Percentiles rank a stretch among this genome's conserved stretches.
Evolutionary conservation across 2,113 vertebrate genomes (phyloP).

Genomic region (Trinectes maculatus): DNA sequence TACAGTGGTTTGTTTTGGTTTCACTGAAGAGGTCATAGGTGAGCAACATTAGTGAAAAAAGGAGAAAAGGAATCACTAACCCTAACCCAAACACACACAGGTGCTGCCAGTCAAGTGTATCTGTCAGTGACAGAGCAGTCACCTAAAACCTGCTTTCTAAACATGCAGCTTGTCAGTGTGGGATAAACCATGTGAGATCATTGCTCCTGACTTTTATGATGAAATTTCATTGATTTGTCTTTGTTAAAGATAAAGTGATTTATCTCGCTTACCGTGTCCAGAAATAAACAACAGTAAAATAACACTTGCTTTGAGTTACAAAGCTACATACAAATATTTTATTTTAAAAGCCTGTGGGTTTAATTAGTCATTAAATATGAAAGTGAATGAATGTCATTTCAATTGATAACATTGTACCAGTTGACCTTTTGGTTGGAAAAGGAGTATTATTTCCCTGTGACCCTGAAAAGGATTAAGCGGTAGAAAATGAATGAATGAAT

Average conservation of each 20-base stretch:
- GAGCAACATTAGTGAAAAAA: neutral
- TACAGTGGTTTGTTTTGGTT: slow-evolving; percentile 6
- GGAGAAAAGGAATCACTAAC: neutral
- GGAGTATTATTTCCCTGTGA: too few species aligned
- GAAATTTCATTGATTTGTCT: too few species aligned
- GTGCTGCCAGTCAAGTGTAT: neutral
- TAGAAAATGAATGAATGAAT: too few species aligned
- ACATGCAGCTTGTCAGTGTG: slow-evolving; percentile 1
- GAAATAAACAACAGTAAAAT: neutral
- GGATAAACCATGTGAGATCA: neutral
- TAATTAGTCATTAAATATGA: too few species aligned
- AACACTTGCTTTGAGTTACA: neutral
- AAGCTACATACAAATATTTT: too few species aligned
- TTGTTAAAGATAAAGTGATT: rapidly evolving
- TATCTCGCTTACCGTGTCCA: neutral
- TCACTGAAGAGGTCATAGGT: neutral
- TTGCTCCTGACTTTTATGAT: neutral
- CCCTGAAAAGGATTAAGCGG: too few species aligned
- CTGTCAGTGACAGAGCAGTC: slow-evolving; percentile 9
- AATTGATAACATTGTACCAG: too few species aligned
- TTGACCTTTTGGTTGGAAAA: too few species aligned
- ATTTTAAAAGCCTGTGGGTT: too few species aligned
- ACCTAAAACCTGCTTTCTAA: slow-evolving; percentile 34
- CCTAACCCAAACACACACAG: neutral
- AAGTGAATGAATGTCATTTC: too few species aligned